A percentile compares a stretch with the other conserved stretches of the same genome.
Conservation (phyloP, 2,888 invertebrate species). For the Brachyopa scutellaris region DNA sequence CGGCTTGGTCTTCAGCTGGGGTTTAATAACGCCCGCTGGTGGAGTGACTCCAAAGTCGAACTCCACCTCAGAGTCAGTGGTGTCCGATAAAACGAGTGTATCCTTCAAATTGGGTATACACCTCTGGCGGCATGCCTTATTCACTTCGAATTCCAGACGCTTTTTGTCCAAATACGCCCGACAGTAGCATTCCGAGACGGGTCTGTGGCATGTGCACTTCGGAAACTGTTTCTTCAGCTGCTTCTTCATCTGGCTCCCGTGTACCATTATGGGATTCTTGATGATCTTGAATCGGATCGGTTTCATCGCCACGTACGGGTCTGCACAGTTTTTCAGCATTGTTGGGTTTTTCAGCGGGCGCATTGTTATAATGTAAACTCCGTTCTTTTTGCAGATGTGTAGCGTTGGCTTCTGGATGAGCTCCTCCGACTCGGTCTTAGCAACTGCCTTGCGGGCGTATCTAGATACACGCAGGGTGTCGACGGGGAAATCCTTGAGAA, state of each 20-base stretch:
- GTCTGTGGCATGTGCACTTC: constrained; percentile 83
- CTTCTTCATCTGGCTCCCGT: constrained; percentile 83
- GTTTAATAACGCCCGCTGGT: constrained; percentile 86
- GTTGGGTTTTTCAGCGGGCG: constrained; percentile 86
- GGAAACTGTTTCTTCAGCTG: constrained; percentile 83
- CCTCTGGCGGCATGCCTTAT: constrained; percentile 80
- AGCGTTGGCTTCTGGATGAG: constrained; percentile 84
- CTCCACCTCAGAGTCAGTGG: constrained; percentile 83
- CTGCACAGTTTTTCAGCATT: constrained; percentile 84
- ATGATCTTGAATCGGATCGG: constrained; percentile 87
- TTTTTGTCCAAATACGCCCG: constrained; percentile 81
- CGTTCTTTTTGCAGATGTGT: constrained; percentile 86
- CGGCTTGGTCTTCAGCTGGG: constrained; percentile 82
- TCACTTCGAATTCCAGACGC: constrained; percentile 83
- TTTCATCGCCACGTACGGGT: constrained; percentile 87
- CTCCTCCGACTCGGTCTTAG: constrained; percentile 74
- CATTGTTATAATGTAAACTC: constrained; percentile 86
- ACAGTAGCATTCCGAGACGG: constrained; percentile 80
- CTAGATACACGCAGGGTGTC: constrained; percentile 78
- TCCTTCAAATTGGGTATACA: constrained; percentile 75
- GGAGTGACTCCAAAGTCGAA: constrained; percentile 89
- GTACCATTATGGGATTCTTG: constrained; percentile 83
- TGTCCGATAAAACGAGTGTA: constrained; percentile 77
- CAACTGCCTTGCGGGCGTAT: constrained; percentile 75
- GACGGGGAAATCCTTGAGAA: constrained; percentile 79